Evolutionary conservation across 2,888 invertebrate species (phyloP).

Genomic region (Disparrhopalites patrizii): DNA sequence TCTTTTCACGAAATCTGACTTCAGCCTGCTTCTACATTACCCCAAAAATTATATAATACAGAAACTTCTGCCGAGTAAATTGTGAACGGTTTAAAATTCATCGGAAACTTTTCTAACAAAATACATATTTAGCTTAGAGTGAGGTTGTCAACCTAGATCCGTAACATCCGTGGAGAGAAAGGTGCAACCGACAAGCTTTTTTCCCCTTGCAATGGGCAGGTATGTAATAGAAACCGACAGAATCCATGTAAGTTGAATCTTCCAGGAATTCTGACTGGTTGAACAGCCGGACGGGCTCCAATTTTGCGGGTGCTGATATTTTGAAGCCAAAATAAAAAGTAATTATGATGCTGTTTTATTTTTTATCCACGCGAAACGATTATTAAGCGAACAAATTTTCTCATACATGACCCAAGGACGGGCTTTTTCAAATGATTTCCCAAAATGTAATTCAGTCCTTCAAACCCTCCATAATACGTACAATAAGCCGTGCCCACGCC

Average conservation of each 20-base stretch:
- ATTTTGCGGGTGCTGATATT: background rate
- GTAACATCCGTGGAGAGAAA: conserved; percentile 21
- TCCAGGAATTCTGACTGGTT: conserved; percentile 6
- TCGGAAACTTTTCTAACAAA: too few relatives aligned
- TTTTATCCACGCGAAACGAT: background rate
- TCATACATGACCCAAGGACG: background rate
- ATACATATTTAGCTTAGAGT: too few relatives aligned
- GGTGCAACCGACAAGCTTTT: conserved; percentile 4
- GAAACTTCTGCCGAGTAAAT: too few relatives aligned
- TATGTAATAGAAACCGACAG: conserved; percentile 19
- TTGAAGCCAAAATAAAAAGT: background rate
- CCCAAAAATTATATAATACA: too few relatives aligned
- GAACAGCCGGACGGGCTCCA: conserved; percentile 14
- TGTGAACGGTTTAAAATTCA: too few relatives aligned
- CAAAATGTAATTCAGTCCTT: conserved; percentile 18
- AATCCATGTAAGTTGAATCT: conserved; percentile 12
- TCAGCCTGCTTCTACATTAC: background rate
- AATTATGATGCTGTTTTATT: background rate
- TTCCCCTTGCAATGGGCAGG: conserved; percentile 10
- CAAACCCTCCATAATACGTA: conserved; percentile 21
- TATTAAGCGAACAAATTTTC: background rate
- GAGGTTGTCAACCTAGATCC: conserved; percentile 3
- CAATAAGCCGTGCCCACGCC: conserved; percentile 20
- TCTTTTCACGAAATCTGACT: conserved; percentile 5
- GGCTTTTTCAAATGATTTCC: background rate